A percentile compares a stretch with the other conserved stretches of the same genome.
Conservation (phyloP, 2,113 vertebrate genomes). For the Danio rerio region DNA sequence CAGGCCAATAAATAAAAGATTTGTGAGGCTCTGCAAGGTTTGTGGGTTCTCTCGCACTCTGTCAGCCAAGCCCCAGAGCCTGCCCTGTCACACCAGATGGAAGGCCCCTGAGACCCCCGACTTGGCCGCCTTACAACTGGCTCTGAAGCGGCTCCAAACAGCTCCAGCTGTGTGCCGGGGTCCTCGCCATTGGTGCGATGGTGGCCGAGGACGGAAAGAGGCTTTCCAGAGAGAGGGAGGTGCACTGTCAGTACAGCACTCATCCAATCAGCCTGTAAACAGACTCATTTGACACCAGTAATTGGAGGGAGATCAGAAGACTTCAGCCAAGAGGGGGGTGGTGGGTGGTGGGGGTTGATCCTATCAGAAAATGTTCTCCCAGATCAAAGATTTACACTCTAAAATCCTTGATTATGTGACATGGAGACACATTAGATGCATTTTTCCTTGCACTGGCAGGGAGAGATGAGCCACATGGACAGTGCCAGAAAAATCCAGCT, state of each 20-base stretch:
- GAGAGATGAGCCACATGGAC: slow-evolving; percentile 68
- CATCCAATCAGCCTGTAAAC: slow-evolving; percentile 85
- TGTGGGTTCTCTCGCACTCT: slow-evolving; percentile 48
- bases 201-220: slow-evolving; percentile 52
- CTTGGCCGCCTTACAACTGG: slow-evolving; percentile 69
- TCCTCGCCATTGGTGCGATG: slow-evolving; percentile 38
- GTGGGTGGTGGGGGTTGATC: slow-evolving; percentile 62
- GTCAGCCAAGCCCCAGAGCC: slow-evolving; percentile 47
- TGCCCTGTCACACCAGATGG: slow-evolving; percentile 61
- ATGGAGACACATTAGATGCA: slow-evolving; percentile 79
- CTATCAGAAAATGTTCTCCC: slow-evolving; percentile 79
- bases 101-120: slow-evolving; percentile 65
- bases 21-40: slow-evolving; percentile 58
- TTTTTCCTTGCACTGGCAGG: slow-evolving; percentile 68
- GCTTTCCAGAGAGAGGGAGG: slow-evolving; percentile 62
- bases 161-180: slow-evolving; percentile 72
- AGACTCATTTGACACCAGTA: slow-evolving; percentile 85
- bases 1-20: slow-evolving; percentile 73
- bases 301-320: slow-evolving; percentile 82
- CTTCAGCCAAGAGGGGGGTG: slow-evolving; percentile 64
- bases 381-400: slow-evolving; percentile 82
- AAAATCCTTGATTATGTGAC: slow-evolving; percentile 83
- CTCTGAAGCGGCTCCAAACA: slow-evolving; percentile 71
- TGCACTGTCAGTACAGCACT: slow-evolving; percentile 74
- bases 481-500: slow-evolving; percentile 68